Conservation (phyloP, 2,113 vertebrate genomes). For the Romanogobio albipinnatus region DNA sequence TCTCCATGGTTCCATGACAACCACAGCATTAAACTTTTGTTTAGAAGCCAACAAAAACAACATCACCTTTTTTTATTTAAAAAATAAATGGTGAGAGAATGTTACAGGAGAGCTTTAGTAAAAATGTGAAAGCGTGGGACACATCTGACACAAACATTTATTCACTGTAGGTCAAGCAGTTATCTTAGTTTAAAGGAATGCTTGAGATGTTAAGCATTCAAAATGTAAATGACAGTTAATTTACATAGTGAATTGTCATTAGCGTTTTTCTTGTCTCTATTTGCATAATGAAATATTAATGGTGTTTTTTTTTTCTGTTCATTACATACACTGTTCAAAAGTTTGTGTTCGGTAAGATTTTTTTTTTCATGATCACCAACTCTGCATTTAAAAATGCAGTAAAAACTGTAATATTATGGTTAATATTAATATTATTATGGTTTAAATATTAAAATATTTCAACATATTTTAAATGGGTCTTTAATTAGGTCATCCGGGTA, state of each 20-base stretch:
- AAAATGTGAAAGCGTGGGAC: background rate
- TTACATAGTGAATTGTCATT: background rate
- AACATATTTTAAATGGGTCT: too few species aligned
- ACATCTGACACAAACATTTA: background rate
- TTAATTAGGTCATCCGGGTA: too few species aligned
- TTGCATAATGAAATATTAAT: background rate
- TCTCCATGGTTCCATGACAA: background rate
- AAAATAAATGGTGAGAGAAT: background rate
- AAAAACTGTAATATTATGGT: background rate
- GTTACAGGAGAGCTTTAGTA: background rate
- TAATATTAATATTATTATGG: background rate
- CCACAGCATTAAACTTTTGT: background rate
- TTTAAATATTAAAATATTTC: too few species aligned
- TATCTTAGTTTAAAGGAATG: background rate
- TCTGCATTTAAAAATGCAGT: background rate
- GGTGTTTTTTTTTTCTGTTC: background rate
- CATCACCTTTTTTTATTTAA: background rate
- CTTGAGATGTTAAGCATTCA: background rate
- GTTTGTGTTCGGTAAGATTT: background rate
- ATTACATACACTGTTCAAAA: background rate
- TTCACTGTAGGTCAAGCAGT: background rate
- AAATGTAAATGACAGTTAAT: background rate
- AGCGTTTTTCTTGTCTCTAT: background rate
- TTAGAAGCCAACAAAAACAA: background rate
- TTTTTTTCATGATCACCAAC: background rate